Conservation (phyloP, 1,140 invertebrate species). For the Sipha flava region DNA sequence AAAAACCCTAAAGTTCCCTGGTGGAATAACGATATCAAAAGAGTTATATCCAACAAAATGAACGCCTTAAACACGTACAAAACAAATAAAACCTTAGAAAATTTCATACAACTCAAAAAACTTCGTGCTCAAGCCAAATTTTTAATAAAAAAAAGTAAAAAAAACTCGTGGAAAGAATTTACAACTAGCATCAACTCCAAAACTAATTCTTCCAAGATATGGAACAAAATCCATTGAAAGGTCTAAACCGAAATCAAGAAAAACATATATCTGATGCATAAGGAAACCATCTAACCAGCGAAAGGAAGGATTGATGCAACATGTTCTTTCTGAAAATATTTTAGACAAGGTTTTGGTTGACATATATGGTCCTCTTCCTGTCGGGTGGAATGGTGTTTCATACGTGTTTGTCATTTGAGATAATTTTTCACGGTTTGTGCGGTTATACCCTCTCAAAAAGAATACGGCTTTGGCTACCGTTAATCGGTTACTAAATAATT, state of each 20-base stretch:
- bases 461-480: not conserved
- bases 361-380: not conserved
- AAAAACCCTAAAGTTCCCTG: not conserved
- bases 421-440: not conserved
- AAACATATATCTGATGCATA: not conserved
- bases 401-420: not conserved
- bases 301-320: not conserved
- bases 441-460: not conserved
- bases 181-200: not conserved
- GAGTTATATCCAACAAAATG: not conserved
- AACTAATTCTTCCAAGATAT: not conserved
- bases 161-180: not conserved
- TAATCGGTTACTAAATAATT: not conserved
- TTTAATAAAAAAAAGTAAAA: not conserved
- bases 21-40: not conserved
- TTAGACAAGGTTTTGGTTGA: not conserved
- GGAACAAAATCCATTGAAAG: not conserved
- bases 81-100: not conserved
- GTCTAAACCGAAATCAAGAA: not conserved
- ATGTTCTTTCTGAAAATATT: not conserved
- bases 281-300: not conserved
- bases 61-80: not conserved
- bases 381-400: not conserved
- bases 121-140: not conserved
- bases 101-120: not conserved